Percentiles rank a stretch among this genome's conserved stretches.
Conservation (phyloP, 1,140 invertebrate genomes). For the Manduca sexta region DNA sequence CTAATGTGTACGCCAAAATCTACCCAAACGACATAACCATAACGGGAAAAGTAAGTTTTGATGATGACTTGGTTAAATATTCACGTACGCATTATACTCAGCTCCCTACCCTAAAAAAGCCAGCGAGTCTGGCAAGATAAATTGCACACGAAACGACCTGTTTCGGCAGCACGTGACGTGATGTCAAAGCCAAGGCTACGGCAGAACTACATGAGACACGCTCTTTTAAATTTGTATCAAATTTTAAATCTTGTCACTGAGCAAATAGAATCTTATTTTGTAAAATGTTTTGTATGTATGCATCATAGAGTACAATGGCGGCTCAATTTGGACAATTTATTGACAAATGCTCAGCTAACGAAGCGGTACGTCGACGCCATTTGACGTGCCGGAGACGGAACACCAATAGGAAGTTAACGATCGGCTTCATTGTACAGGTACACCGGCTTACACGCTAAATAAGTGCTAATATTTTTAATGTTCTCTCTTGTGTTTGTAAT, state of each 20-base stretch:
- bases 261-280: too few species aligned
- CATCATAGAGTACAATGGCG: constrained; percentile 13
- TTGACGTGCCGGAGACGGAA: constrained; percentile 22
- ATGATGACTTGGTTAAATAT: too few species aligned
- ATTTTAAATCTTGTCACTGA: too few species aligned
- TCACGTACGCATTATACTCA: too few species aligned
- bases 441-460: constrained; percentile 32
- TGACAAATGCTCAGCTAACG: constrained; percentile 62
- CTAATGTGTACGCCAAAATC: too few species aligned
- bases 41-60: too few species aligned
- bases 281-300: constrained; percentile 2
- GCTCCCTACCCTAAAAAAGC: too few species aligned
- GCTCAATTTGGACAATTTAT: constrained; percentile 53
- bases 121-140: constrained; percentile 1
- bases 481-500: constrained; percentile 12
- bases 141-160: constrained; percentile 33
- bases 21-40: too few species aligned
- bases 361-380: constrained; percentile 36
- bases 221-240: too few species aligned
- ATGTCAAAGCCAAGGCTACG: constrained; percentile 52
- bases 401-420: constrained; percentile 49
- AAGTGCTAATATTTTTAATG: constrained; percentile 38
- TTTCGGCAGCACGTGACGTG: constrained; percentile 39
- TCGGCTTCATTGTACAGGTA: constrained; percentile 25
- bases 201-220: neutral